Evolutionary conservation across 2,797 vertebrate species (phyloP).

Genomic region (Gastrophryne carolinensis): DNA sequence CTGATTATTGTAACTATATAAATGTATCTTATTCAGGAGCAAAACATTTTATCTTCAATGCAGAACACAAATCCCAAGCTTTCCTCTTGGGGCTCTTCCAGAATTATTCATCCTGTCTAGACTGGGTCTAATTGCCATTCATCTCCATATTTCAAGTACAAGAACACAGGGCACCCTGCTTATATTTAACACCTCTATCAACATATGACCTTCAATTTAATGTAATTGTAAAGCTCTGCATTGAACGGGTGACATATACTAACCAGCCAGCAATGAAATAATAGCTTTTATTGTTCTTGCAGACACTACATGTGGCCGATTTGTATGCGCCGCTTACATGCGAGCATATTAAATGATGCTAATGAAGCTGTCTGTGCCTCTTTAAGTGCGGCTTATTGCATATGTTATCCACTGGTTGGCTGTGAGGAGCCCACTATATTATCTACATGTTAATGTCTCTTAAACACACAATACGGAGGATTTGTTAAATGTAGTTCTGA

Average conservation of each 20-base stretch:
- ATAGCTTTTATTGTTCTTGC: neutral
- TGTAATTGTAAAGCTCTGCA: slow-evolving; percentile 1
- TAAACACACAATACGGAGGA: too few species aligned
- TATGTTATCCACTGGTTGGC: too few species aligned
- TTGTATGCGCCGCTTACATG: neutral
- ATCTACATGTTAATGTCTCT: too few species aligned
- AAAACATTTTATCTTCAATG: slow-evolving; percentile 34
- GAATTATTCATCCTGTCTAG: slow-evolving; percentile 33
- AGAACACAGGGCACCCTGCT: slow-evolving; percentile 23
- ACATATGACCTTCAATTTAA: slow-evolving; percentile 25
- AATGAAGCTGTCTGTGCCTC: neutral
- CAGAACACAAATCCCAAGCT: slow-evolving; percentile 7
- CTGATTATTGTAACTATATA: slow-evolving; percentile 17
- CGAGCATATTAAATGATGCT: neutral
- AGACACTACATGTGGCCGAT: neutral
- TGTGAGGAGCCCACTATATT: too few species aligned
- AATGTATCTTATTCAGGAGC: slow-evolving; percentile 19
- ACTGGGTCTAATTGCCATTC: slow-evolving; percentile 25
- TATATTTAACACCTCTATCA: slow-evolving; percentile 33
- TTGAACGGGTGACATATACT: neutral
- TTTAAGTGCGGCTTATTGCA: neutral
- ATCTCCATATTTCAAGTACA: slow-evolving; percentile 26
- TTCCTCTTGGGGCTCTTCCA: slow-evolving; percentile 24
- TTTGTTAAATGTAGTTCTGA: too few species aligned
- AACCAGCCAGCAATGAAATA: slow-evolving; percentile 9